Conservation (phyloP, 2,113 vertebrate genomes). For the Platycercus adscitus region DNA sequence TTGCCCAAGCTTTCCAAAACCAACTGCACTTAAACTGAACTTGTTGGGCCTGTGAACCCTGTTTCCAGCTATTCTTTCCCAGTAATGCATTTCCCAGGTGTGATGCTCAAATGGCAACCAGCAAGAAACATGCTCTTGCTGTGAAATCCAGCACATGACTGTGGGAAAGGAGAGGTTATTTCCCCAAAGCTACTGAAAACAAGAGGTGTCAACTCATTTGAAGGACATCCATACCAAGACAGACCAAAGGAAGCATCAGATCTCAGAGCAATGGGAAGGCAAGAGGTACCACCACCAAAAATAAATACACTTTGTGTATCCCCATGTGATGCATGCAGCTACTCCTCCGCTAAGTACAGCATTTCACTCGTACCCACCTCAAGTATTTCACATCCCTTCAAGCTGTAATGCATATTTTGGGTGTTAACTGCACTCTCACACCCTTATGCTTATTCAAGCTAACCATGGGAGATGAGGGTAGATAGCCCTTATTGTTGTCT, state of each 20-base stretch:
- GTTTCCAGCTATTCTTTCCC: neutral
- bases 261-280: neutral
- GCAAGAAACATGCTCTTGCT: neutral
- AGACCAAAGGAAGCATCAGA: neutral
- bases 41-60: neutral
- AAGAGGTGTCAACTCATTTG: neutral
- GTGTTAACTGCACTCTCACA: neutral
- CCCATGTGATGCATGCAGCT: neutral
- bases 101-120: neutral
- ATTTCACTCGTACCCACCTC: neutral
- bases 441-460: no score
- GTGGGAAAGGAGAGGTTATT: neutral
- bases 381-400: neutral
- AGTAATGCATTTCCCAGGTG: neutral
- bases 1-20: neutral
- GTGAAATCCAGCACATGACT: neutral
- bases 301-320: rapidly evolving
- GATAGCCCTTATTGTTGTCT: neutral
- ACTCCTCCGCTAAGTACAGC: neutral
- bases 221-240: neutral
- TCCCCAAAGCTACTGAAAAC: neutral
- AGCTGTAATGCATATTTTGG: neutral
- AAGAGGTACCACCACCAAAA: neutral
- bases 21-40: neutral
- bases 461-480: neutral